Evolutionary conservation across 2,888 invertebrate genomes (phyloP), one percentile per base, ranked within the genome.

Genomic region (Drosophila formosana): DNA sequence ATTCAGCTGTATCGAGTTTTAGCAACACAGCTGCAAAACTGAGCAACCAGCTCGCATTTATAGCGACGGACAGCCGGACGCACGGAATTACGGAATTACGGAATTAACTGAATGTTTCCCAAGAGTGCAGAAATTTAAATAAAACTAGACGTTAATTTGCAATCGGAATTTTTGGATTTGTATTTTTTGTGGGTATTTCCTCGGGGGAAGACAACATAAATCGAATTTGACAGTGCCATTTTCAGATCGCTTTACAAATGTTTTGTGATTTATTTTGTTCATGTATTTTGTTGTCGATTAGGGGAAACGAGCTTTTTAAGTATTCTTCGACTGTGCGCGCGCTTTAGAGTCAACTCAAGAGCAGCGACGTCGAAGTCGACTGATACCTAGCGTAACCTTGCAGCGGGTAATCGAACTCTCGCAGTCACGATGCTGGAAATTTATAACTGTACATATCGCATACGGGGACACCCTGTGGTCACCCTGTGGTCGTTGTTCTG

Each of bases 361-460:
- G 30, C 32, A 39, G 23, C 4, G 4, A 45, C 8, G 34, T 1
- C 30, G 34, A 34, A 9, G 34, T 6, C 41, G 13, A 41, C 18
- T 23, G 60, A 45, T 66, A 32, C 4, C 34, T 23, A 41, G 39
- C 39, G 23, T 68, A 62, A 52, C 70, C 70, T 69, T 69, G 70
- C 56, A 18, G 39, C 55, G 47, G 73, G 67, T 61, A 73, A 67
- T 52, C 74, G 67, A 55, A 72, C 73, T 32, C 46, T 23, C 37
- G 18, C 18, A 37, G 45, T 45, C 32, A 32, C 55, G 26, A 43
- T 39, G 66, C 47, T 49, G 49, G 11, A 50, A 26, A 57, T 49
- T 55, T 47, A 30, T 23, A 56, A 50, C 23, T 52, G 46, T 46
- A 26, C 34, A 4, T 32, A 13, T 39, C 39, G 13, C 39, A 9